Evolutionary conservation across 2,888 invertebrate genomes (phyloP).

Genomic region (Mythimna impura): DNA sequence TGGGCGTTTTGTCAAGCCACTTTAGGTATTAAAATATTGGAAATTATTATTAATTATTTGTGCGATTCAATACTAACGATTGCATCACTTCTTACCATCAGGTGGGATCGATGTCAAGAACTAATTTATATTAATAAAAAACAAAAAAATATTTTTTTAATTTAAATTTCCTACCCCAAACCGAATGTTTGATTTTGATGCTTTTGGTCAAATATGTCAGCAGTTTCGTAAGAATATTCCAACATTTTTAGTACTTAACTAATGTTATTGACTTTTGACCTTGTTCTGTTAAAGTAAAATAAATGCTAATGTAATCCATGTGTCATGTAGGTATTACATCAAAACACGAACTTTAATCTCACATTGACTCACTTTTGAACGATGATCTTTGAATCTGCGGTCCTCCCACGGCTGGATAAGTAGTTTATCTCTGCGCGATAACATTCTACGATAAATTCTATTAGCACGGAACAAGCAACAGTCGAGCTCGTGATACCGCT

Average conservation of each 20-base stretch:
- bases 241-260: not conserved
- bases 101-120: too few relatives aligned
- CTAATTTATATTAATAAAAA: too few relatives aligned
- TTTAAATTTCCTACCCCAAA: too few relatives aligned
- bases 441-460: slow-evolving; percentile 80
- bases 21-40: too few relatives aligned
- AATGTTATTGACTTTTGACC: not conserved
- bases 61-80: too few relatives aligned
- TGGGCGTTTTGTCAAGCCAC: too few relatives aligned
- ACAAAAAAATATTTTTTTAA: too few relatives aligned
- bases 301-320: not conserved
- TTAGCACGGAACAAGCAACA: slow-evolving; percentile 48
- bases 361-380: slow-evolving; percentile 90
- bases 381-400: slow-evolving; percentile 92
- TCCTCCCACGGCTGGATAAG: slow-evolving; percentile 93
- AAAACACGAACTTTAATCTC: slow-evolving; percentile 31
- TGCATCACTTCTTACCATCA: too few relatives aligned
- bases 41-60: too few relatives aligned
- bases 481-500: slow-evolving; percentile 50
- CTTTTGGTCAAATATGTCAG: too few relatives aligned
- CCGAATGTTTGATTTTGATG: too few relatives aligned
- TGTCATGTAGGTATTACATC: not conserved
- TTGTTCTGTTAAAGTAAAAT: too few relatives aligned
- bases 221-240: not conserved
- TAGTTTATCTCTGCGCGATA: slow-evolving; percentile 93